Evolutionary conservation across 2,113 vertebrate genomes (phyloP).

Genomic region (Hipposideros armiger): DNA sequence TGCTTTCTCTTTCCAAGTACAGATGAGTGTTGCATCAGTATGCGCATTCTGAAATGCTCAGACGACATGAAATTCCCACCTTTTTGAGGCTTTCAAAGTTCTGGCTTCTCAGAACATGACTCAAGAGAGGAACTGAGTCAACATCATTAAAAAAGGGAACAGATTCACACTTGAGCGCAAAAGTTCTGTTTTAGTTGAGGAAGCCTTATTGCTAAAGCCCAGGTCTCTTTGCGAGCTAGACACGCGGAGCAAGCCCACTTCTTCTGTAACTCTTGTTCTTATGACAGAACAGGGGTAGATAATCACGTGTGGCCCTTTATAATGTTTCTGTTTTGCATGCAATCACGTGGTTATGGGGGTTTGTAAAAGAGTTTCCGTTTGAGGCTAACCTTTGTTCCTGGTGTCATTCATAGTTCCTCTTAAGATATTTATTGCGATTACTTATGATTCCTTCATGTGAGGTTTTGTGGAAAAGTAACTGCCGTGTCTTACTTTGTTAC

Average conservation of each 20-base stretch:
- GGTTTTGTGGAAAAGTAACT: constrained; percentile 81
- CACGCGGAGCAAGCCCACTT: background rate
- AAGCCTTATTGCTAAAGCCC: constrained; percentile 60
- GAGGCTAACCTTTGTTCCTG: constrained; percentile 79
- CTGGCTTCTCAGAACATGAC: constrained; percentile 49
- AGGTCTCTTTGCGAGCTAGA: constrained; percentile 64
- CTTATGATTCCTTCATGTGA: constrained; percentile 75
- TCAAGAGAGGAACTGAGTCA: constrained; percentile 56
- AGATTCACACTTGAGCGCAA: background rate
- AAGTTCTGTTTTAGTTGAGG: constrained; percentile 64
- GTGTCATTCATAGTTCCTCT: constrained; percentile 83
- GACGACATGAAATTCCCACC: background rate
- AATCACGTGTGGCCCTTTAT: background rate
- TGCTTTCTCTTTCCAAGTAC: background rate
- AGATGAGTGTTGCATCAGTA: background rate
- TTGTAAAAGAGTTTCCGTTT: constrained; percentile 78
- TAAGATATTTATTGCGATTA: constrained; percentile 80
- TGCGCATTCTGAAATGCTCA: background rate
- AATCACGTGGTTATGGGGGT: constrained; percentile 77
- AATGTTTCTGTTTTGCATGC: constrained; percentile 66
- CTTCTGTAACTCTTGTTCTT: constrained; percentile 62
- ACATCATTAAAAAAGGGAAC: background rate
- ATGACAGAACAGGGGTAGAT: constrained; percentile 38
- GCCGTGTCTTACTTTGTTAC: constrained; percentile 79
- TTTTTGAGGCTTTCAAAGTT: constrained; percentile 59